phyloP scores from a whole-genome alignment of 2,113 vertebrate genomes.

The Galemys pyrenaicus region DNA sequence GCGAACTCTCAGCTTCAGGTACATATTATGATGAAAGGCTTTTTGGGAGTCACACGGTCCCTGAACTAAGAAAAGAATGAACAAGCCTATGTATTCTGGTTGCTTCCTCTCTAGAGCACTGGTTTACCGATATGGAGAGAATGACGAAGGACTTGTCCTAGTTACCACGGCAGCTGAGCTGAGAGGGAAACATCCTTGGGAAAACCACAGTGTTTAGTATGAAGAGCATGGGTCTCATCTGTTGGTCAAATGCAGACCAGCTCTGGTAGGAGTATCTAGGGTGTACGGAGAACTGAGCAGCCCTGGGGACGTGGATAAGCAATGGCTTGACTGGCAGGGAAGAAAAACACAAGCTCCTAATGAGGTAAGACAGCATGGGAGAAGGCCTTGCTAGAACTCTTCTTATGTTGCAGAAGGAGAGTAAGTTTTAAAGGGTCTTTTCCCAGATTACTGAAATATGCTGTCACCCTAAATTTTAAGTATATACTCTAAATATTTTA shows the following conservation, averaged over 20 bases:
- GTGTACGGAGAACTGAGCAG: not conserved
- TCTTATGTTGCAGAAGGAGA: not conserved
- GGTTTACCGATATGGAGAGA: not conserved
- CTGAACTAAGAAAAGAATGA: slow-evolving; percentile 16
- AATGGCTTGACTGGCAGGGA: not conserved
- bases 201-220: not conserved
- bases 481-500: not conserved
- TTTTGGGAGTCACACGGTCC: not conserved
- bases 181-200: not conserved
- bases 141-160: not conserved
- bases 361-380: not conserved
- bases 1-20: not conserved
- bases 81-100: not conserved
- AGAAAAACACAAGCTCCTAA: not conserved
- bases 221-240: not conserved
- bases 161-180: not conserved
- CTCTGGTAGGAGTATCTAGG: not conserved
- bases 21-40: not conserved
- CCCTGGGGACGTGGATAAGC: not conserved
- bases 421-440: not conserved
- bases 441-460: not conserved
- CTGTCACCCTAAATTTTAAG: not conserved
- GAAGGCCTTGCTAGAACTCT: not conserved
- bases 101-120: not conserved
- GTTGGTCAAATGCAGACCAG: not conserved